These are phyloP conservation scores for Pemphigus obesinymphae DNA, from an alignment of 1,140 invertebrate species.

Conservation along the genomic window DNA sequence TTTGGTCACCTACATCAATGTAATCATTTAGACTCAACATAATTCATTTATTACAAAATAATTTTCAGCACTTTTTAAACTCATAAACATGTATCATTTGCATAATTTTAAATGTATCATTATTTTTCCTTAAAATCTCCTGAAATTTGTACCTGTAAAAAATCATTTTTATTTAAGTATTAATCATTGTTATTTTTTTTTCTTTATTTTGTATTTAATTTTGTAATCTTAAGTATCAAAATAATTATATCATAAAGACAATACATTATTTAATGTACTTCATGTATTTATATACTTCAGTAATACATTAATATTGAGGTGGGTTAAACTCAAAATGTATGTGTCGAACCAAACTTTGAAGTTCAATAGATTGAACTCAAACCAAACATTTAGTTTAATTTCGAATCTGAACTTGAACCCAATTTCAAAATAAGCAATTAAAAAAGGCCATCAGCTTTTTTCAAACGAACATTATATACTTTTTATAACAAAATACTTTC, in stretches of 20 bases:
- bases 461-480: no score
- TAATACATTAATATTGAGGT: not conserved
- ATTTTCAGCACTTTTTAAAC: not conserved
- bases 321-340: no score
- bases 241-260: not conserved
- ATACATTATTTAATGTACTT: not conserved
- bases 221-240: not conserved
- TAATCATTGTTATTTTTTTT: slow-evolving; percentile 5
- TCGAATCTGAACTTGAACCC: no score
- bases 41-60: not conserved
- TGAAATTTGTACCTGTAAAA: slow-evolving; percentile 10
- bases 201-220: not conserved
- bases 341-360: no score
- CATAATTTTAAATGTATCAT: not conserved
- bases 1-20: slow-evolving; percentile 78
- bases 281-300: not conserved
- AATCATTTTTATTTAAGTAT: not conserved
- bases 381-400: no score
- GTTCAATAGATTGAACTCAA: no score
- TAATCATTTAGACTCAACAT: slow-evolving; percentile 50
- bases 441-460: no score
- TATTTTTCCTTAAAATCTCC: slow-evolving; percentile 14
- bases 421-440: no score
- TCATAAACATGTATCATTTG: not conserved
- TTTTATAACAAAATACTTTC: no score